Evolutionary conservation across 2,888 invertebrate species (phyloP).

Genomic region (Pyralis farinalis): DNA sequence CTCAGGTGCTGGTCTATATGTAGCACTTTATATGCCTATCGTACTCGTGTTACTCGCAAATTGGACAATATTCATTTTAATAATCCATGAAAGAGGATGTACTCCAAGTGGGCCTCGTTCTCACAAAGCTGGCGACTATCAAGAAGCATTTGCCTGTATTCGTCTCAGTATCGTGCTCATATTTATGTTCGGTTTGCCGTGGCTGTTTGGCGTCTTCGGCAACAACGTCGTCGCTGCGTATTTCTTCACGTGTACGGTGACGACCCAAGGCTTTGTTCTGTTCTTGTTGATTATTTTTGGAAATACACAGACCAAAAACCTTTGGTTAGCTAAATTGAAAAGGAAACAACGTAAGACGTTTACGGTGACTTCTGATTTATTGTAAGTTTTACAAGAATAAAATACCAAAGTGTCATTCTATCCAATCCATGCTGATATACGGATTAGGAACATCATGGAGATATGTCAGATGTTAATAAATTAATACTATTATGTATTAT

Average conservation of each 20-base stretch:
- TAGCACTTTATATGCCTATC: constrained; percentile 59
- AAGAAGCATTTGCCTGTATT: not conserved
- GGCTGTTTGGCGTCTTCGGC: constrained; percentile 56
- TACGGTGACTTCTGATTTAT: too few relatives aligned
- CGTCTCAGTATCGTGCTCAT: constrained; percentile 59
- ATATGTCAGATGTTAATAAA: too few relatives aligned
- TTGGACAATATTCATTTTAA: constrained; percentile 16
- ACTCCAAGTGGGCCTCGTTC: not conserved
- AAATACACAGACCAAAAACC: constrained; percentile 6
- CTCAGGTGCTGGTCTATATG: constrained; percentile 49
- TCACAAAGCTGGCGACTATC: too few relatives aligned
- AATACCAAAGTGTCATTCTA: too few relatives aligned
- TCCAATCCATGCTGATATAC: too few relatives aligned
- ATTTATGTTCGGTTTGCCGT: constrained; percentile 67
- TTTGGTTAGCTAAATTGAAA: constrained; percentile 5
- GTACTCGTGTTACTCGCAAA: constrained; percentile 55
- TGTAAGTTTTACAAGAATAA: too few relatives aligned
- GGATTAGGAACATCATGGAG: too few relatives aligned
- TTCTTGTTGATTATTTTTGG: constrained; percentile 57
- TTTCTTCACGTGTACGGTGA: constrained; percentile 60
- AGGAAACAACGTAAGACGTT: not conserved
- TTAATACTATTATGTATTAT: too few relatives aligned
- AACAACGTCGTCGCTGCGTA: constrained; percentile 49
- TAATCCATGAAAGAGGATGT: not conserved
- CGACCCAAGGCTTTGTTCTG: constrained; percentile 70